These are phyloP conservation scores for Dasypus novemcinctus DNA, from an alignment of 2,113 vertebrate species.

Conservation along the genomic window DNA sequence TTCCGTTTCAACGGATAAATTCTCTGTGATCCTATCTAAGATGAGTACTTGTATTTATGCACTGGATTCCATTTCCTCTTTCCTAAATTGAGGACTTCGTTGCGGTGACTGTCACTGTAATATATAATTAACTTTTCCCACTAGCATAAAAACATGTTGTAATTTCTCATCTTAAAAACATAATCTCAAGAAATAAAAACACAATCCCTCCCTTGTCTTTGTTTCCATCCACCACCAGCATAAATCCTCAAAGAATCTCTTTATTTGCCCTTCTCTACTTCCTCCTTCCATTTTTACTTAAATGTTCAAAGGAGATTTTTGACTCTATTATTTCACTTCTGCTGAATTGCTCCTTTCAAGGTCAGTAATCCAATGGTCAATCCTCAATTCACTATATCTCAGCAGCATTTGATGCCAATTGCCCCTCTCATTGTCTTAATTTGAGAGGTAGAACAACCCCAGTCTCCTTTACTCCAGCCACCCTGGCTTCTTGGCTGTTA, in stretches of 20 bases:
- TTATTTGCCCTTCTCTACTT: background rate
- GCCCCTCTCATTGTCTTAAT: background rate
- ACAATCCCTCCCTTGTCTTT: background rate
- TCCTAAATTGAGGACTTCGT: background rate
- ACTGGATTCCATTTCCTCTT: background rate
- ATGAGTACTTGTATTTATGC: background rate
- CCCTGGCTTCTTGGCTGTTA: background rate
- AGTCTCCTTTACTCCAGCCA: background rate
- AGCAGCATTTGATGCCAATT: background rate
- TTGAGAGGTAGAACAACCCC: background rate
- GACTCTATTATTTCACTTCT: background rate
- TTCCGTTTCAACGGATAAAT: background rate
- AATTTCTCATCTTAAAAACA: slow-evolving; percentile 25
- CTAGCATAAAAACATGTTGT: background rate
- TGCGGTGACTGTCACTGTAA: background rate
- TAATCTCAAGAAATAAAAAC: background rate
- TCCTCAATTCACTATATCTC: background rate
- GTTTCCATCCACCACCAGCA: background rate
- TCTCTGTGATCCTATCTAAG: background rate
- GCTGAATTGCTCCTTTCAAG: background rate
- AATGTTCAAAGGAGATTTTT: background rate
- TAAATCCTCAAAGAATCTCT: background rate
- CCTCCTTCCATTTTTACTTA: background rate
- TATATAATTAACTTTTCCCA: background rate
- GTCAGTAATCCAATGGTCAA: background rate